A percentile compares a stretch with the other conserved stretches of the same genome.
Evolutionary conservation across 1,140 invertebrate genomes (phyloP).

Genomic region (Anthonomus grandis): DNA sequence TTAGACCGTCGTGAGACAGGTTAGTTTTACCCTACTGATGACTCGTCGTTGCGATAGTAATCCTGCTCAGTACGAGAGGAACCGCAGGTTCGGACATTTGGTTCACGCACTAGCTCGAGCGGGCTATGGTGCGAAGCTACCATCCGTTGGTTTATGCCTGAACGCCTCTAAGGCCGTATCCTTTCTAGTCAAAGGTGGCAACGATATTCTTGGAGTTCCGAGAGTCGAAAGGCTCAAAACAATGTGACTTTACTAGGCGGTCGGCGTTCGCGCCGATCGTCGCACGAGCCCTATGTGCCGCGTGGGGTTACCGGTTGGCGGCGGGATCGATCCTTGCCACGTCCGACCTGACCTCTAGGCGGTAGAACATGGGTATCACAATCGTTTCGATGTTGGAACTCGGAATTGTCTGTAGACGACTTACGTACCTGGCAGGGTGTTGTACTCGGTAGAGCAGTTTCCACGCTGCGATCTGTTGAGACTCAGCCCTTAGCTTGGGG

Average conservation of each 20-base stretch:
- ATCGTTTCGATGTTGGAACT: slow-evolving; percentile 58
- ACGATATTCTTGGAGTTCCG: slow-evolving; percentile 42
- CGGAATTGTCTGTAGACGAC: slow-evolving; percentile 62
- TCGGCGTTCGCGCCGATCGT: slow-evolving; percentile 25
- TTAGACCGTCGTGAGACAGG: slow-evolving; percentile 79
- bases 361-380: slow-evolving; percentile 28
- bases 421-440: slow-evolving; percentile 60
- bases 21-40: slow-evolving; percentile 70
- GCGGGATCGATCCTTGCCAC: slow-evolving; percentile 27
- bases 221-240: slow-evolving; percentile 57
- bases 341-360: slow-evolving; percentile 19
- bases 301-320: slow-evolving; percentile 15
- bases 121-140: slow-evolving; percentile 73
- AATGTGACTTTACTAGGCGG: slow-evolving; percentile 50
- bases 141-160: slow-evolving; percentile 79
- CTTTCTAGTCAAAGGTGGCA: slow-evolving; percentile 38
- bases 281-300: slow-evolving; percentile 21
- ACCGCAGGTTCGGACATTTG: slow-evolving; percentile 79
- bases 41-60: slow-evolving; percentile 58
- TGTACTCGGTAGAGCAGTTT: slow-evolving; percentile 61
- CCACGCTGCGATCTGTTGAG: slow-evolving; percentile 54
- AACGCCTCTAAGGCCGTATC: slow-evolving; percentile 68
- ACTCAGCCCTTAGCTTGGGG: slow-evolving; percentile 36
- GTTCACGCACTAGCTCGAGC: slow-evolving; percentile 66
- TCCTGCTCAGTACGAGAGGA: slow-evolving; percentile 70